A percentile compares a stretch with the other conserved stretches of the same genome.
Conservation (phyloP, 2,113 vertebrate genomes). For the Notechis scutatus region DNA sequence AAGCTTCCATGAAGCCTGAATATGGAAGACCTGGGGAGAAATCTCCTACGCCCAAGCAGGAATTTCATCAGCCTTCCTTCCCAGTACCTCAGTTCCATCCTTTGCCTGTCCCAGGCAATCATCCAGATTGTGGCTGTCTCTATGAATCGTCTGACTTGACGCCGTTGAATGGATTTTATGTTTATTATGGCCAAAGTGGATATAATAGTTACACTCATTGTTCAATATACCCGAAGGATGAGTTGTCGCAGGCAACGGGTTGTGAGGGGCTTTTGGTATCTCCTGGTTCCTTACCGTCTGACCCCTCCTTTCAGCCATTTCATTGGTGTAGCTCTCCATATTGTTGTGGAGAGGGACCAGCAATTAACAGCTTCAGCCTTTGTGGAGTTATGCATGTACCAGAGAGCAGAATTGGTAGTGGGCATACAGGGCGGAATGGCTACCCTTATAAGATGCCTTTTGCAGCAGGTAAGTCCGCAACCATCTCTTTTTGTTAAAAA, state of each 20-base stretch:
- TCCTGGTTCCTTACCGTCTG: conserved; percentile 74
- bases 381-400: conserved; percentile 81
- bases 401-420: conserved; percentile 73
- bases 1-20: conserved; percentile 79
- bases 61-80: conserved; percentile 83
- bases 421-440: conserved; percentile 73
- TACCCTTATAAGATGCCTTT: conserved; percentile 84
- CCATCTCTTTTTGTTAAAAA: not conserved
- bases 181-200: conserved; percentile 75
- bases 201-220: conserved; percentile 72
- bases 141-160: conserved; percentile 69
- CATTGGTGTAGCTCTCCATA: conserved; percentile 85
- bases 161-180: conserved; percentile 66
- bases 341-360: conserved; percentile 82
- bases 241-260: conserved; percentile 67
- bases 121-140: conserved; percentile 69
- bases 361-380: conserved; percentile 76
- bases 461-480: conserved; percentile 80
- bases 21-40: conserved; percentile 79
- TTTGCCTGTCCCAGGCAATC: conserved; percentile 77
- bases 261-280: conserved; percentile 82
- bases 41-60: conserved; percentile 85
- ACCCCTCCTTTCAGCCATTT: conserved; percentile 78
- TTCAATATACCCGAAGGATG: conserved; percentile 76
- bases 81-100: conserved; percentile 74